Percentiles rank a stretch among this genome's conserved stretches.
These are phyloP conservation scores for Dasysyrphus albostriatus DNA, from an alignment of 2,888 invertebrate genomes.

Conservation along the genomic window DNA sequence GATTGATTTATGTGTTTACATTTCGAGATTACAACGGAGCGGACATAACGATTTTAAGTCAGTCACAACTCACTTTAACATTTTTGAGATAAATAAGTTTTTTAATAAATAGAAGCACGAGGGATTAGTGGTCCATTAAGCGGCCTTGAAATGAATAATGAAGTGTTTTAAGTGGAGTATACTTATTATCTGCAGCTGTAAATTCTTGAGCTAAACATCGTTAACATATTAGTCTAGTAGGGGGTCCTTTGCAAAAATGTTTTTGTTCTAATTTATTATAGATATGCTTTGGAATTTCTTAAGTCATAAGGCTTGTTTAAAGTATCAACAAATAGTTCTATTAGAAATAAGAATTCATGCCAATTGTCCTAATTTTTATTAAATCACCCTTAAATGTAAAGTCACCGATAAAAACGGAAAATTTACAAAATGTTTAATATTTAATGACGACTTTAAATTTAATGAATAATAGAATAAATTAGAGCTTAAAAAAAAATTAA, in stretches of 20 bases:
- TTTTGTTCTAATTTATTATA: not conserved
- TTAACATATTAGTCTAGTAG: not conserved
- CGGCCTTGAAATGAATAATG: not conserved
- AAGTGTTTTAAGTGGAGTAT: not conserved
- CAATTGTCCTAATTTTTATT: too few species aligned
- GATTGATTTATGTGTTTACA: constrained; percentile 67
- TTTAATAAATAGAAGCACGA: constrained; percentile 4
- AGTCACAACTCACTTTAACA: constrained; percentile 1
- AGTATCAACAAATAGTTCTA: not conserved
- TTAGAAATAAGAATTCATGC: not conserved
- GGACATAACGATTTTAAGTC: constrained; percentile 46
- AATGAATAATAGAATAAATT: not conserved
- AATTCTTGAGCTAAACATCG: not conserved
- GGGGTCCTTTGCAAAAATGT: not conserved
- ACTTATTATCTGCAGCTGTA: not conserved
- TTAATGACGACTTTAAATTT: too few species aligned
- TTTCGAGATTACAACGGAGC: constrained; percentile 14
- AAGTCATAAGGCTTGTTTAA: not conserved
- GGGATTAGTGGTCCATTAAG: constrained; percentile 4
- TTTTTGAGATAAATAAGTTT: constrained; percentile 31
- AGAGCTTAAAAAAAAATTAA: not conserved
- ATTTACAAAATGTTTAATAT: too few species aligned
- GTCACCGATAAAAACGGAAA: too few species aligned
- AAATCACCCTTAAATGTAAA: too few species aligned
- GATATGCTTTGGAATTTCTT: not conserved